Evolutionary conservation across 2,113 vertebrate species (phyloP), one percentile per base, ranked within the genome.

Genomic region (Mesembrinibis cayennensis): DNA sequence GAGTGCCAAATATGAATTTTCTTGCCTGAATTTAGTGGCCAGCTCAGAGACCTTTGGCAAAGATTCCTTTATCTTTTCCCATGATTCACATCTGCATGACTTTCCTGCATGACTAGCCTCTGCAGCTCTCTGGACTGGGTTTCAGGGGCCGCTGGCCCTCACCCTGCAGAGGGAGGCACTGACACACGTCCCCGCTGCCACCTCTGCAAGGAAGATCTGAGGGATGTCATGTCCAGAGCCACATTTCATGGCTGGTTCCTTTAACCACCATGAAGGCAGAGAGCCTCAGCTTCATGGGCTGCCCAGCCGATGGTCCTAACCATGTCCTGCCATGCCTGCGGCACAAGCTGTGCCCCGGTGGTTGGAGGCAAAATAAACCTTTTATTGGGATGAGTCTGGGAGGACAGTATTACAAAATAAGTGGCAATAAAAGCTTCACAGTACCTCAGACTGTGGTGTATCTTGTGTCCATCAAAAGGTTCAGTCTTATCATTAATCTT

Each of bases 271-370:
- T 0, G 2, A 61, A 47, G 44, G 44, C 3, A 69, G 38, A 44
- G 11, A 78, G 7, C 21, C 50, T 40, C 3, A 3, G 34, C 30
- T 85, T 36, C 34, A 14, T 0, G 0, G 3, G 15, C 52, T 74
- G 47, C 18, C 59, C 56, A 79, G 47, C 7, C 62, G 36, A 18
- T 1, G 1, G 20, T 40, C 22, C 15, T 55, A 22, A 29, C 45
- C 2, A 1, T 61, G 36, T 13, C 49, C 45, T 82, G 38, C 32
- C n/a, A 6, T 65, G 21, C 32, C 27, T 56, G 22, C 0, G 1
- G 21, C n/a, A 22, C 34, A 53, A 89, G 66, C 21, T 1, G 0
- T 62, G 30, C 7, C 34, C 29, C 2, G 0, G 32, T 2, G 0
- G 12, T 53, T 34, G 0, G 1, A 66, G 45, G 25, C 4, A 2